phyloP scores from a whole-genome alignment of 1,140 invertebrate species.

The Drosophila orosa region DNA sequence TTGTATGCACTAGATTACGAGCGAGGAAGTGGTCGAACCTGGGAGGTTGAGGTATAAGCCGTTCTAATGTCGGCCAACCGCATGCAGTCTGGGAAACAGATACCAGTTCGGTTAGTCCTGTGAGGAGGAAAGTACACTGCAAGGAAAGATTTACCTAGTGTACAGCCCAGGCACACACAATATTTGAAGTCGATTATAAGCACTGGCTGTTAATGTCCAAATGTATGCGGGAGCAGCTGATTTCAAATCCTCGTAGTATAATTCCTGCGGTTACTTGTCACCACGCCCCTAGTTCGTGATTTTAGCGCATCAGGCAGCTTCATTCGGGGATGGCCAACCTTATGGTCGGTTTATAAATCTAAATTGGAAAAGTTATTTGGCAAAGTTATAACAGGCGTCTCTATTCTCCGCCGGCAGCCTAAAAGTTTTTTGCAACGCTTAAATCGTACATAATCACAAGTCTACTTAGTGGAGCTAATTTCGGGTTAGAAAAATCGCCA shows the following conservation, averaged over 20 bases:
- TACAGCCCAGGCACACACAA: conserved; percentile 16
- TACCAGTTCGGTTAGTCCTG: conserved; percentile 55
- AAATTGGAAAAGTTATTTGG: conserved; percentile 63
- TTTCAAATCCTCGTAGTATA: conserved; percentile 36
- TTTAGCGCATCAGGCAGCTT: conserved; percentile 4
- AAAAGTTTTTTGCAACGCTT: conserved; percentile 35
- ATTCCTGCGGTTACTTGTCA: conserved; percentile 9
- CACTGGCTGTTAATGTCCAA: conserved; percentile 7
- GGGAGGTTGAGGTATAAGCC: conserved; percentile 44
- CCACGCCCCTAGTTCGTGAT: background rate
- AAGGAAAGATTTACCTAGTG: background rate
- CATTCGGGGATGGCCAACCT: conserved; percentile 14
- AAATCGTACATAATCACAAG: background rate
- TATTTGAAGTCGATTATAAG: conserved; percentile 41
- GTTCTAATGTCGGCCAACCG: conserved; percentile 66
- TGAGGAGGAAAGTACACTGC: background rate
- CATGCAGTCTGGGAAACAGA: conserved; percentile 56
- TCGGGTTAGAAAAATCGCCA: background rate
- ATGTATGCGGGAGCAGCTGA: conserved; percentile 7
- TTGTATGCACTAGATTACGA: conserved; percentile 39
- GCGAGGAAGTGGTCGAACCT: background rate
- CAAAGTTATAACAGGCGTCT: conserved; percentile 2
- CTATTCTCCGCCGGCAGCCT: conserved; percentile 10
- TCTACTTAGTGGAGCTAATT: background rate
- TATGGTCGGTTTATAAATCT: conserved; percentile 48